These are phyloP conservation scores for Xanthia icteritia DNA, from an alignment of 2,888 invertebrate genomes.

Conservation along the genomic window DNA sequence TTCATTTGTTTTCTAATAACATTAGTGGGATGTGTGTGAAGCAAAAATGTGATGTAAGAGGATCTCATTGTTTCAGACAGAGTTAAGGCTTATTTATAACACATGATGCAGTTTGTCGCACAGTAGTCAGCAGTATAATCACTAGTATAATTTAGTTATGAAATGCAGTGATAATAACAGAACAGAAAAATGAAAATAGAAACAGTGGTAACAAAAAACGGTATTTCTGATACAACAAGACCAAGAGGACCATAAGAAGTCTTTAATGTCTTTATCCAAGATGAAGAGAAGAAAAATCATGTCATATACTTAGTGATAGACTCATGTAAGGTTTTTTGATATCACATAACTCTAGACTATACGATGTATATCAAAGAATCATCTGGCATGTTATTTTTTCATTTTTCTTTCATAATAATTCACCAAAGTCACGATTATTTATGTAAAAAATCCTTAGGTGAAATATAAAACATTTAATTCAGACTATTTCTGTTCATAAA, in stretches of 20 bases:
- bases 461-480: no score
- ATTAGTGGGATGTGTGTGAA: slow-evolving; percentile 10
- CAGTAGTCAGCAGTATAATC: slow-evolving; percentile 39
- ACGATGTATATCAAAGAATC: no score
- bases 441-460: no score
- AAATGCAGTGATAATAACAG: slow-evolving; percentile 41
- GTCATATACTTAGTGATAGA: background rate
- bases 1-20: background rate
- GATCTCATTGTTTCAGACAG: slow-evolving; percentile 23
- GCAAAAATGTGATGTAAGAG: slow-evolving; percentile 15
- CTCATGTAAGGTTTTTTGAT: no score
- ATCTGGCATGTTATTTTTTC: no score
- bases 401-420: no score
- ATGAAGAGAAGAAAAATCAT: background rate
- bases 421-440: no score
- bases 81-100: background rate
- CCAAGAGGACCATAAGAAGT: background rate
- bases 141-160: slow-evolving; percentile 30
- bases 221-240: background rate
- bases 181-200: background rate
- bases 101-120: slow-evolving; percentile 26
- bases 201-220: no score
- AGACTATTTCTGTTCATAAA: no score
- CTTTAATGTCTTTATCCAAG: background rate
- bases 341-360: no score